Percentiles rank a stretch among this genome's conserved stretches.
Evolutionary conservation across 1,140 invertebrate species (phyloP).

Genomic region (Drosophila serrata): DNA sequence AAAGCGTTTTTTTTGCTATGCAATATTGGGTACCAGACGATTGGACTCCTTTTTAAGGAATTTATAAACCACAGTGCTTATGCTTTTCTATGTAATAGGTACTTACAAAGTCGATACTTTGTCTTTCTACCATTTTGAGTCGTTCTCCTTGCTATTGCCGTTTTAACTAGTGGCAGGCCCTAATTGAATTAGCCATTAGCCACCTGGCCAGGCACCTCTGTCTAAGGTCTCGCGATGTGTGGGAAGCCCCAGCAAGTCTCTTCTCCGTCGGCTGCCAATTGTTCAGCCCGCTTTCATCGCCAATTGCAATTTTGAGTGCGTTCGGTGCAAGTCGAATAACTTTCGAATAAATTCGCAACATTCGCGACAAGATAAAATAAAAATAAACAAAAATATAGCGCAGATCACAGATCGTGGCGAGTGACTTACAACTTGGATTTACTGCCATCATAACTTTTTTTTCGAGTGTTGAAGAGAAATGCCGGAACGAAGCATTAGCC

Average conservation of each 20-base stretch:
- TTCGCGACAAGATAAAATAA: not conserved
- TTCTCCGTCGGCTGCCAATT: conserved; percentile 35
- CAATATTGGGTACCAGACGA: no score
- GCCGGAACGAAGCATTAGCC: conserved; percentile 72
- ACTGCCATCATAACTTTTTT: conserved; percentile 4
- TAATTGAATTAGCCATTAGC: conserved; percentile 74
- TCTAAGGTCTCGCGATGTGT: conserved; percentile 51
- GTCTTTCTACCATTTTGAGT: not conserved
- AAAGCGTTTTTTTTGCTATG: no score
- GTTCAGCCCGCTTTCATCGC: conserved; percentile 34
- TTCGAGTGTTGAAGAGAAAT: conserved; percentile 43
- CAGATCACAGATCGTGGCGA: not conserved
- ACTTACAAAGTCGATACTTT: not conserved
- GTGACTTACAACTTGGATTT: conserved; percentile 4
- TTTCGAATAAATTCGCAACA: conserved; percentile 6
- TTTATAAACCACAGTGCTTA: no score
- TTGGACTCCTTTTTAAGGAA: no score
- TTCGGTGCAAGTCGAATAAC: conserved; percentile 71
- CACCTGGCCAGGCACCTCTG: conserved; percentile 51
- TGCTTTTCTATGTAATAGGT: no score
- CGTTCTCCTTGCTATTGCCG: conserved; percentile 10
- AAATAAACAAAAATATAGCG: not conserved
- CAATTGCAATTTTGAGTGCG: conserved; percentile 79
- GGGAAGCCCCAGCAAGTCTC: conserved; percentile 66
- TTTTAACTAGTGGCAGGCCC: not conserved